phyloP scores from a whole-genome alignment of 2,888 invertebrate genomes.

The Scaptomyza cyrtandrae region DNA sequence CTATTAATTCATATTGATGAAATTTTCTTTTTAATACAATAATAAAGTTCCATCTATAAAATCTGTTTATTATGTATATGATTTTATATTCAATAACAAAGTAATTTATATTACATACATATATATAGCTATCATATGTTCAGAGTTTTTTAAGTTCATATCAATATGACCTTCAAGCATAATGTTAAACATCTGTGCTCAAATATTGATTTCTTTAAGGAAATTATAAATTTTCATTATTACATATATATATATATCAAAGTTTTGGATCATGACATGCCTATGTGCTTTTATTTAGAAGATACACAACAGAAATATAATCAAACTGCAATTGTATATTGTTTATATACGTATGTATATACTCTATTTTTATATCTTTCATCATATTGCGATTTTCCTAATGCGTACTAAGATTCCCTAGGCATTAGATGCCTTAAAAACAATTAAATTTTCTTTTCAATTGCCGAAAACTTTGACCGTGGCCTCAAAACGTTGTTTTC shows the following conservation, averaged over 20 bases:
- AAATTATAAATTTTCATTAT: conserved; percentile 13
- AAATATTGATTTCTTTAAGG: conserved; percentile 2
- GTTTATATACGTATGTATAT: background rate
- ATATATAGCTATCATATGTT: conserved; percentile 15
- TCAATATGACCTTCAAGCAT: conserved; percentile 46
- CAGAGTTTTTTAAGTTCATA: conserved; percentile 8
- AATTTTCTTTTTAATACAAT: too few relatives aligned
- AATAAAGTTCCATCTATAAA: too few relatives aligned
- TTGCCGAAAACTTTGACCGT: conserved; percentile 34
- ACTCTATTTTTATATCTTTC: conserved; percentile 20
- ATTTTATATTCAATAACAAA: background rate
- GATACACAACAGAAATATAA: background rate
- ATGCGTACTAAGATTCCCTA: conserved; percentile 1
- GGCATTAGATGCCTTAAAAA: conserved; percentile 29
- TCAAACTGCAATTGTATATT: conserved; percentile 9
- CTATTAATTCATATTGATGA: too few relatives aligned
- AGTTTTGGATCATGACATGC: conserved; percentile 1
- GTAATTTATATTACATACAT: conserved; percentile 11
- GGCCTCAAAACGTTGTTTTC: conserved; percentile 44
- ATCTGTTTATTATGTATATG: too few relatives aligned
- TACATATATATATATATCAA: background rate
- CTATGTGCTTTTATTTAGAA: background rate
- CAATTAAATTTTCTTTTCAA: conserved; percentile 40
- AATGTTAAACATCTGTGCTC: conserved; percentile 61
- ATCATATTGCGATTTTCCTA: conserved; percentile 13